Base-by-base conservation (phyloP, 1,140 invertebrate genomes). In the Belonocnema kinseyi region DNA sequence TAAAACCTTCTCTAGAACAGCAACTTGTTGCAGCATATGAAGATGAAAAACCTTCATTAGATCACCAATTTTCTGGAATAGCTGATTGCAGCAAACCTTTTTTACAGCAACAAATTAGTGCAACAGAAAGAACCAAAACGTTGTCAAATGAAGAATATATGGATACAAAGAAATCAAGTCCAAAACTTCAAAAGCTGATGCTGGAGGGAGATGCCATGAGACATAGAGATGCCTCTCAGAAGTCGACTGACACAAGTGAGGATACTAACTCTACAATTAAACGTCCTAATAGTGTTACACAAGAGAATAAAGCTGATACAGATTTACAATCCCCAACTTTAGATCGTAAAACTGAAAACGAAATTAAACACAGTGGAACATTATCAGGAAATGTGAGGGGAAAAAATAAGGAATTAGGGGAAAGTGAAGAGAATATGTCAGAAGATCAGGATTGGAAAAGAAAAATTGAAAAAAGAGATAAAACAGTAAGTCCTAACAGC, bases 331-430 rank as follows among this genome's bases (percentile, higher is more conserved):
- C 56, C 0, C 10, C 7, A 56, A 21, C 17, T 11, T 61, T 17
- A 13, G 17, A 58, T 58, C 17, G 11, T 0, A 17, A 74, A 53
- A 54, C 70, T 58, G 74, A 73, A 12, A 54, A 46, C 4, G 66
- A 51, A 75, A 76, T 74, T 76, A 74, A 75, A 78, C 19, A 72
- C 76, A 40, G 6, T 56, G 16, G 52, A 76, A 72, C 56, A 19
- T 51, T 78, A 71, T 7, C 73, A 11, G 12, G 13, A 10, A 75
- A 76, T 10, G 50, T 16, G 11, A 72, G 13, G 17, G 52, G 50
- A 8, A n/a, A 17, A 58, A 26, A 19, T 19, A 14, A 21, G 33
- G 21, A 74, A 21, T 16, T 40, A 10, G 16, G 19, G n/a, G 40
- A 72, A 19, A 72, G 56, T 58, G 56, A 58, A 50, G 40, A 46